Evolutionary conservation across 1,140 invertebrate species (phyloP), one percentile per base, ranked within the genome.

Genomic region (Drosophila equinoxialis): DNA sequence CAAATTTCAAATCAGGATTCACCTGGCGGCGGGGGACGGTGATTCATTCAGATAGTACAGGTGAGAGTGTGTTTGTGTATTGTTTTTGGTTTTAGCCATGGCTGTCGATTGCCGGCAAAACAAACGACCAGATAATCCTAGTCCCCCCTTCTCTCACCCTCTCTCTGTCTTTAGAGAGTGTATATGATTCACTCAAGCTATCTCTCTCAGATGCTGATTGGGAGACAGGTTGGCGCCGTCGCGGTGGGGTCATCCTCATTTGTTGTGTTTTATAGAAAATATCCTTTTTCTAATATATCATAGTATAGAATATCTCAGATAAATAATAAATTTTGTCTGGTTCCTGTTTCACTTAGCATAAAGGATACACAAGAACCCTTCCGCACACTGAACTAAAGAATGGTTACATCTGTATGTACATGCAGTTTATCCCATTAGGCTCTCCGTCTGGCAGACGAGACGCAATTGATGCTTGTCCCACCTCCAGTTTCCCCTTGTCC

Each of bases 351-450:
- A 45, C 17, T 48, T 51, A 42, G 26, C 3, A 30, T 5, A 48
- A 45, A 45, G 41, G 60, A 26, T 42, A 61, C 20, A 60, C 23
- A 54, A 54, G 45, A 6, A 20, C 45, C 45, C 45, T 51, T 51
- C 20, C 6, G 17, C 8, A 23, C 11, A 39, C 45, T 10, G 4
- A 23, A 51, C 45, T 51, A 51, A 23, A 11, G 45, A 14, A 51
- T 23, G 45, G 17, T 3, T 23, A 51, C 41, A 54, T 30, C 51
- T 26, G 20, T 10, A 64, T 42, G 66, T 54, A 57, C 41, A 78
- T 54, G 70, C 79, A 82, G 83, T 73, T 87, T 85, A 86, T 86
- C 71, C 83, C 78, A 82, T 85, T 86, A 87, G 71, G 84, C 77
- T 59, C 37, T 39, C 37, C 55, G 80, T 65, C 67, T 51, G 67